A percentile compares a stretch with the other conserved stretches of the same genome.
Conservation (phyloP, 2,797 vertebrate species). For the Galaxias olidus region DNA sequence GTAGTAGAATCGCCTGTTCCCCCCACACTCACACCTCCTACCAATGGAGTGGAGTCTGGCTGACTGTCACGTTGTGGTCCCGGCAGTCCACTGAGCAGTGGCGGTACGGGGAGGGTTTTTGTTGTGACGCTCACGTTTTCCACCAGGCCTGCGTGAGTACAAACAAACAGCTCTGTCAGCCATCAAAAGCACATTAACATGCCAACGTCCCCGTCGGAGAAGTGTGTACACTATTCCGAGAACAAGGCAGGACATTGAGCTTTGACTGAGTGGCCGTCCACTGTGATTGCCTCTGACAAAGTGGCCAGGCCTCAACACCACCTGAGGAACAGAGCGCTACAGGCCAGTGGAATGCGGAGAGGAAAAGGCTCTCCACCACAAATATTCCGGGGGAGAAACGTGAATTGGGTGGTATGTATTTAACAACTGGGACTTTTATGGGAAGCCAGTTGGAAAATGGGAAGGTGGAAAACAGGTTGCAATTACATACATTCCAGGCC, state of each 20-base stretch:
- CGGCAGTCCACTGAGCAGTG: too few relatives aligned
- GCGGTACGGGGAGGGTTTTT: too few relatives aligned
- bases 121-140: too few relatives aligned
- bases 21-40: too few relatives aligned
- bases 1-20: too few relatives aligned
- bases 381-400: conserved; percentile 4
- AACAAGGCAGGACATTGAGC: conserved; percentile 37
- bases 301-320: conserved; percentile 4
- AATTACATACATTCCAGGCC: conserved; percentile 2
- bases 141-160: background rate
- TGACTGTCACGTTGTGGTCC: too few relatives aligned
- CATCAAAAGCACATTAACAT: conserved; percentile 21
- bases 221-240: conserved; percentile 11
- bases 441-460: background rate
- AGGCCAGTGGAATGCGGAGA: background rate
- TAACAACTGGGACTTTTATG: conserved; percentile 5
- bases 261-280: conserved; percentile 33
- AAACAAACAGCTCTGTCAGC: conserved; percentile 21
- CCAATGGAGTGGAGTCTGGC: too few relatives aligned
- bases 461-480: conserved; percentile 7
- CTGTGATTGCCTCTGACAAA: conserved; percentile 34
- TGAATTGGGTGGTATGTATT: background rate
- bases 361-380: conserved; percentile 1
- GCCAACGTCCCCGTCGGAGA: conserved; percentile 3
- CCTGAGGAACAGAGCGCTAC: conserved; percentile 1